Percentiles rank a stretch among this genome's conserved stretches.
Evolutionary conservation across 2,888 invertebrate genomes (phyloP).

Genomic region (Hirtodrosophila alboralis): DNA sequence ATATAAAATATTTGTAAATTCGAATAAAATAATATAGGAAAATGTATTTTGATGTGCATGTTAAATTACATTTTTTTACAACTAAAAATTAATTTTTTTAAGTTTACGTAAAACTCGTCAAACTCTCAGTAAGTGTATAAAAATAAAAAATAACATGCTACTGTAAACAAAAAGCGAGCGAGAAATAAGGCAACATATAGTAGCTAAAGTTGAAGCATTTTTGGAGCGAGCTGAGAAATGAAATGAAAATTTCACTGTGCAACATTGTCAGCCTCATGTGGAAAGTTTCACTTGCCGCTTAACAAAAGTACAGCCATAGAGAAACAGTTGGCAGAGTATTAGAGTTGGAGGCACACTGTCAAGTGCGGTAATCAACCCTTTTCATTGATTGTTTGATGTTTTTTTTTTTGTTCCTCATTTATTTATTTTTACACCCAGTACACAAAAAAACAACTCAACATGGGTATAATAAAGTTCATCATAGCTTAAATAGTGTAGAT

Average conservation of each 20-base stretch:
- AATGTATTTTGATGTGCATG: neutral
- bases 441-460: too few relatives aligned
- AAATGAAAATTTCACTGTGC: slow-evolving; percentile 68
- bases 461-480: too few relatives aligned
- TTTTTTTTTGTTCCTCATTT: slow-evolving; percentile 53
- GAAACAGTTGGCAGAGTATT: neutral
- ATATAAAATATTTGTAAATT: too few relatives aligned
- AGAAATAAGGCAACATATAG: slow-evolving; percentile 14
- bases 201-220: neutral
- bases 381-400: slow-evolving; percentile 53
- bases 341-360: slow-evolving; percentile 17
- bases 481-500: too few relatives aligned
- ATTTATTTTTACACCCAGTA: slow-evolving; percentile 10
- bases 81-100: neutral
- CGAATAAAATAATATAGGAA: too few relatives aligned
- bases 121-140: slow-evolving; percentile 23
- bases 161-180: slow-evolving; percentile 64
- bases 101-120: neutral
- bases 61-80: neutral
- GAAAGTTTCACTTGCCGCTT: slow-evolving; percentile 79
- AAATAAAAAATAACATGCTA: slow-evolving; percentile 49
- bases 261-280: slow-evolving; percentile 62
- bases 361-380: slow-evolving; percentile 71
- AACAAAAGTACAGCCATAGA: slow-evolving; percentile 63
- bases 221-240: slow-evolving; percentile 31